These are phyloP conservation scores for Sitobion miscanthi DNA, from an alignment of 1,140 invertebrate species.

Conservation along the genomic window DNA sequence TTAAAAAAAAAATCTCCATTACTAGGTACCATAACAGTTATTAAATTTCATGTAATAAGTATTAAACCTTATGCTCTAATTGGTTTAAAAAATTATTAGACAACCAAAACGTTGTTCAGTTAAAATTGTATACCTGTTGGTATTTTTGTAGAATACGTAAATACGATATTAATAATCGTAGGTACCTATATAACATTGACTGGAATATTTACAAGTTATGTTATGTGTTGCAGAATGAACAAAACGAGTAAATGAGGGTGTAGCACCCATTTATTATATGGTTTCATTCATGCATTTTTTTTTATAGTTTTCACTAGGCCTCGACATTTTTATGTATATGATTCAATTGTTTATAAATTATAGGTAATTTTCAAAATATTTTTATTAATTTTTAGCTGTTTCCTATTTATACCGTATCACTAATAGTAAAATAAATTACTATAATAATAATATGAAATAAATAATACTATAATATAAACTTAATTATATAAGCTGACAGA, in stretches of 20 bases:
- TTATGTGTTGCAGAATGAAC: background rate
- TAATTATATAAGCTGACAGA: too few species aligned
- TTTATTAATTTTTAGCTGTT: background rate
- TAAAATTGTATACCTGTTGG: background rate
- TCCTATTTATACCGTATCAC: background rate
- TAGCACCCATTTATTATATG: background rate
- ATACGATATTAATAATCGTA: background rate
- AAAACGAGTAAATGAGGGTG: background rate
- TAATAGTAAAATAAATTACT: background rate
- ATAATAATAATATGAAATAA: background rate
- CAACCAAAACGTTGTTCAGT: background rate
- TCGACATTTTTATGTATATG: background rate
- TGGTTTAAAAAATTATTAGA: background rate
- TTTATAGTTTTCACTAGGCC: background rate
- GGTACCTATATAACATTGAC: background rate
- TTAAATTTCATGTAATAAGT: background rate
- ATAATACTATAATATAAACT: too few species aligned
- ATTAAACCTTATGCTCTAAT: background rate
- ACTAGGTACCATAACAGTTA: background rate
- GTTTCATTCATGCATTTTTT: background rate
- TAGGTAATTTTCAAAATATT: background rate
- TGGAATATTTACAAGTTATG: background rate
- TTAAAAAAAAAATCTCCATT: background rate
- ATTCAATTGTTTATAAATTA: too few species aligned
- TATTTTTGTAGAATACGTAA: background rate